phyloP scores from a whole-genome alignment of 2,797 vertebrate genomes.

The Crocodylus rhombifer region DNA sequence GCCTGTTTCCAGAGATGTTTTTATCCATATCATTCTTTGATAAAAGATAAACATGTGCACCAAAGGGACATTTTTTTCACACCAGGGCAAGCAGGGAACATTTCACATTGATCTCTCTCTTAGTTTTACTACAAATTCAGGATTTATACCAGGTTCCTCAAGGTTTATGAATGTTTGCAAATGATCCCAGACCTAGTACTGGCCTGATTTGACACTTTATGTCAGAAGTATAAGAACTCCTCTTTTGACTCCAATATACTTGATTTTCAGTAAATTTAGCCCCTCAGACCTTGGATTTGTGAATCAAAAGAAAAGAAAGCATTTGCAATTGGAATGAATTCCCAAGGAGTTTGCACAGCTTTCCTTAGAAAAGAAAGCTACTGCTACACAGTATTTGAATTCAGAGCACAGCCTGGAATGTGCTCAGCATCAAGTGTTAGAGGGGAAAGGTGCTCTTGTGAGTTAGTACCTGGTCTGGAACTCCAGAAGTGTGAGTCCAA shows the following conservation, averaged over 20 bases:
- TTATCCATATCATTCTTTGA: background rate
- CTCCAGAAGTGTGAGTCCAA: background rate
- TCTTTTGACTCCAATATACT: constrained; percentile 18
- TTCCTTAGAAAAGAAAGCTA: constrained; percentile 12
- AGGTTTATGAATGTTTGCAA: background rate
- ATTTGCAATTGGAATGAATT: constrained; percentile 19
- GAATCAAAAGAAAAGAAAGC: constrained; percentile 20
- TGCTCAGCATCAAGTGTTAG: background rate
- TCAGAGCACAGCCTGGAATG: background rate
- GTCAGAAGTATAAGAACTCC: constrained; percentile 11
- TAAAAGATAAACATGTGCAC: background rate
- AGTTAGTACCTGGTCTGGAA: background rate
- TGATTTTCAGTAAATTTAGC: background rate
- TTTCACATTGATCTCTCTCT: background rate
- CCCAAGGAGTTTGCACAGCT: background rate
- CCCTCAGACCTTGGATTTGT: background rate
- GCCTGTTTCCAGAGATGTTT: background rate
- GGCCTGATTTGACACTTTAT: background rate
- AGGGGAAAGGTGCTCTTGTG: background rate
- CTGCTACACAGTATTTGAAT: background rate
- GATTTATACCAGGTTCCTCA: background rate
- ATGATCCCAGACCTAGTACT: background rate
- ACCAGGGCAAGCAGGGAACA: too few relatives aligned
- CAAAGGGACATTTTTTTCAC: background rate
- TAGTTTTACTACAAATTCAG: background rate